Evolutionary conservation across 1,140 invertebrate genomes (phyloP).

Genomic region (Lepidurus apus): DNA sequence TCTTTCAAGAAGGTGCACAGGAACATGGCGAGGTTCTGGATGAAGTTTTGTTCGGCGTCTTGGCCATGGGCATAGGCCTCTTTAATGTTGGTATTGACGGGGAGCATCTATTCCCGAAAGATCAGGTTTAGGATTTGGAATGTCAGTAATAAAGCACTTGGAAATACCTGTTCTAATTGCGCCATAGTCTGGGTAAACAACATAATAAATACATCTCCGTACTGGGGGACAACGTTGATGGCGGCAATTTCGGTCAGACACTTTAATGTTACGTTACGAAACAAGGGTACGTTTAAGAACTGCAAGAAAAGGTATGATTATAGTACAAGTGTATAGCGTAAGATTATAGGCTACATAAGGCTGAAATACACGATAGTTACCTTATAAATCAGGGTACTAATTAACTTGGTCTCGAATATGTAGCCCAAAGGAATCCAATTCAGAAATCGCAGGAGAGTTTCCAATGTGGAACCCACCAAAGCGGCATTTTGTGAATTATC

Average conservation of each 20-base stretch:
- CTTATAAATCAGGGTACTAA: constrained; percentile 89
- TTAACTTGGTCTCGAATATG: constrained; percentile 98
- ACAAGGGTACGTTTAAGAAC: constrained; percentile 95
- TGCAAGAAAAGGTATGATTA: constrained; percentile 49
- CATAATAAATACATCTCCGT: constrained; percentile 85
- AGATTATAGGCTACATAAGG: constrained; percentile 29
- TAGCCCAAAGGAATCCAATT: constrained; percentile 99
- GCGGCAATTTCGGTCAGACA: constrained; percentile 97
- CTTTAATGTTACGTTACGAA: constrained; percentile 96
- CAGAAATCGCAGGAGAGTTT: constrained; percentile 92
- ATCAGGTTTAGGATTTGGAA: background rate
- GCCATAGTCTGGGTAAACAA: constrained; percentile 86
- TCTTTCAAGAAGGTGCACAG: constrained; percentile 95
- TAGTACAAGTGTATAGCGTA: no score
- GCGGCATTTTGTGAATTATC: constrained; percentile 95
- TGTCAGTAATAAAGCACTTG: background rate
- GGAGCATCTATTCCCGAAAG: constrained; percentile 64
- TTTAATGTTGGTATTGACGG: constrained; percentile 82
- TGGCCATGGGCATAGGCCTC: constrained; percentile 85
- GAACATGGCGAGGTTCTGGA: constrained; percentile 97
- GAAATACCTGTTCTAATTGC: constrained; percentile 65
- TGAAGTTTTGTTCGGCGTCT: constrained; percentile 98
- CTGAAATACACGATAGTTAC: constrained; percentile 40
- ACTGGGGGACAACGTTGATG: constrained; percentile 71
- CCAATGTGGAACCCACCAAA: constrained; percentile 86